Conservation (phyloP, 2,113 vertebrate species). For the Eulemur rufifrons region DNA sequence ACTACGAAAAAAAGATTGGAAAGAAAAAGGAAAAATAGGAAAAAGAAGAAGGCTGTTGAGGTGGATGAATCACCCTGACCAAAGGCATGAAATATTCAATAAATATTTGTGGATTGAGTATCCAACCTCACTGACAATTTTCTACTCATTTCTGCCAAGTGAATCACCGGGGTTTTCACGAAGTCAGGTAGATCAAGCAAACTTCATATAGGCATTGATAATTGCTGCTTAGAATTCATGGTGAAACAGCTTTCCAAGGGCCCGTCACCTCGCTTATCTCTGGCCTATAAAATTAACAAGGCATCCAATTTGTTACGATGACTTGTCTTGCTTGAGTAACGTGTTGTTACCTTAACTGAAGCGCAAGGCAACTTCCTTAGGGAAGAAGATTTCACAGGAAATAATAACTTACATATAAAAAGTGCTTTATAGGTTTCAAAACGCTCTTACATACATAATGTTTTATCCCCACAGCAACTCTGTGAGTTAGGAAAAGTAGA, state of each 20-base stretch:
- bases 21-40: background rate
- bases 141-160: background rate
- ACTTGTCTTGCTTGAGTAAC: background rate
- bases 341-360: conserved; percentile 7
- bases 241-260: background rate
- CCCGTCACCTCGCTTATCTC: background rate
- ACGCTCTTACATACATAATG: background rate
- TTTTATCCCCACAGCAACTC: background rate
- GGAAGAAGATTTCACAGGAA: conserved; percentile 5
- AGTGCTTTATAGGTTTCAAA: background rate
- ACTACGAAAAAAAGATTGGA: background rate
- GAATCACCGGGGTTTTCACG: background rate
- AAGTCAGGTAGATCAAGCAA: background rate
- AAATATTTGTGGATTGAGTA: background rate
- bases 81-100: background rate
- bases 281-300: conserved; percentile 42
- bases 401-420: conserved; percentile 10
- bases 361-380: background rate
- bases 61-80: background rate
- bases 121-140: background rate
- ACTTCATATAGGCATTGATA: background rate
- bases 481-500: background rate
- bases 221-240: background rate
- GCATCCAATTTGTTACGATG: conserved; percentile 14
- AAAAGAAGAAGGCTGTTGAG: background rate